Evolutionary conservation across 2,113 vertebrate species (phyloP), one percentile per base, ranked within the genome.

Genomic region (Cynocephalus volans): DNA sequence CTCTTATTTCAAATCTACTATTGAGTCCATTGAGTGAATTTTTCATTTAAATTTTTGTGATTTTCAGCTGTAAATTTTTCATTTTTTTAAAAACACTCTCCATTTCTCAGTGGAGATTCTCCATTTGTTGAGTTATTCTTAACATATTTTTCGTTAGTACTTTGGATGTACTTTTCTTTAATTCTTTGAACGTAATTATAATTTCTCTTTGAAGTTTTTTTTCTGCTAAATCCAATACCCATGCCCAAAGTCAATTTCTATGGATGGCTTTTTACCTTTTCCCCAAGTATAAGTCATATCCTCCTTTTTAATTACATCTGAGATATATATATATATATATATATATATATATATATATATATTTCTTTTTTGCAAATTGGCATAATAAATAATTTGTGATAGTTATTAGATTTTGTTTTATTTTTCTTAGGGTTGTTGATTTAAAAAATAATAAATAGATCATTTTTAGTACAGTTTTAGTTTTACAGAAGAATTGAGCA

Each of bases 351-450:
- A 41, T 41, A 41, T 41, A 41, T 41, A 41, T 41, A 11, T 11
- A 65, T 65, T 65, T 87, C 72, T 88, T 88, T n/a, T 69, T 87
- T 64, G 58, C 31, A 89, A 89, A 52, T 52, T 77, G 21, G 58
- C 28, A 62, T 75, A 31, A 50, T 89, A 76, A 64, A 19, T 52
- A 52, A 36, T 77, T 24, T 52, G 21, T 65, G 31, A 56, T n/a
- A 88, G 36, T 72, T 41, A 88, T 45, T 93, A n/a, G 70, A 75
- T 54, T 41, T 28, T 85, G 12, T 54, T 65, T 65, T 76, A 24
- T 28, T 82, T 60, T 91, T 82, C 52, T 72, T 19, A 65, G 36
- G 4, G 4, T 76, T 45, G 5, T 70, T 50, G 77, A 28, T 73
- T 72, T 24, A 11, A 56, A 41, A 41, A 41, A 4, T 41, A 41